phyloP scores from a whole-genome alignment of 2,888 invertebrate species.

The Actias luna region DNA sequence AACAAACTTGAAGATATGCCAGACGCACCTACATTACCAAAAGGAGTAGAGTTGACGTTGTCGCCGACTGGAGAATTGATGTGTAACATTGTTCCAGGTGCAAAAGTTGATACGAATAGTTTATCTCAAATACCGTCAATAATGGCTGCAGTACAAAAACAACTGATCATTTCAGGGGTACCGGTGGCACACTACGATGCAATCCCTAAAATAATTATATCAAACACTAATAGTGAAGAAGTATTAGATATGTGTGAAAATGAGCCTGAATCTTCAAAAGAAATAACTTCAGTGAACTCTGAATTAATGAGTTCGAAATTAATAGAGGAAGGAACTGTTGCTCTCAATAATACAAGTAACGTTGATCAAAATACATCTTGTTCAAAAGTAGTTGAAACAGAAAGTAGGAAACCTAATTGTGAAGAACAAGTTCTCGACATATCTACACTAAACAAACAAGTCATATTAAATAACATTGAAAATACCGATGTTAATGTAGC shows the following conservation, averaged over 20 bases:
- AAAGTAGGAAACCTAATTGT: not conserved
- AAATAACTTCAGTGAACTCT: not conserved
- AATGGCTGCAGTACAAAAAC: conserved; percentile 5
- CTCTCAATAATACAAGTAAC: not conserved
- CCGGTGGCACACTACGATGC: not conserved
- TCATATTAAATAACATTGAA: not conserved
- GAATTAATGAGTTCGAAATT: not conserved
- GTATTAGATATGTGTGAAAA: conserved; percentile 12
- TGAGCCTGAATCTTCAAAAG: not conserved
- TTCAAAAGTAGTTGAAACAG: not conserved
- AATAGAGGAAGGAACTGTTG: not conserved
- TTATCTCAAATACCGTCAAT: not conserved
- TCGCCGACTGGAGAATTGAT: conserved; percentile 40
- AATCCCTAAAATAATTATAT: not conserved
- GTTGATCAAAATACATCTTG: not conserved
- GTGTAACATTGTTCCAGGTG: conserved; percentile 28
- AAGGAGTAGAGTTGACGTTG: conserved; percentile 43
- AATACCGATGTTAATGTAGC: not conserved
- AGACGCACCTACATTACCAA: conserved; percentile 31
- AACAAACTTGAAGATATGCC: conserved; percentile 14
- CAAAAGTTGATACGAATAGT: conserved; percentile 1
- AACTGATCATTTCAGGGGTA: not conserved
- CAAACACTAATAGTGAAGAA: not conserved
- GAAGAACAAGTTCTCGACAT: not conserved
- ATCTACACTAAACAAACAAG: not conserved